These are phyloP conservation scores for Microcebus griseorufus DNA, from an alignment of 2,113 vertebrate species.

Conservation along the genomic window DNA sequence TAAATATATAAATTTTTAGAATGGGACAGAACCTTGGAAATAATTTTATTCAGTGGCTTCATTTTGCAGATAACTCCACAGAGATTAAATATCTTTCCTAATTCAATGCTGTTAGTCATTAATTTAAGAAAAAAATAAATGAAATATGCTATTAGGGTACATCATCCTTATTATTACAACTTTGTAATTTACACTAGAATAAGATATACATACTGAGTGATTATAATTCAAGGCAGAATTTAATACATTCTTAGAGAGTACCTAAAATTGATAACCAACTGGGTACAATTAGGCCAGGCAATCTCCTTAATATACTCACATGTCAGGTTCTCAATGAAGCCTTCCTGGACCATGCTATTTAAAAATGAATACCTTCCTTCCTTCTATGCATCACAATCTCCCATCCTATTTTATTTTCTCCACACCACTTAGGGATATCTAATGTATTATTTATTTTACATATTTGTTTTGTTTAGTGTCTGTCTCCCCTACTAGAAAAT, in stretches of 20 bases:
- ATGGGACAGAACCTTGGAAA: not conserved
- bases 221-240: not conserved
- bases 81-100: not conserved
- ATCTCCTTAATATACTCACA: not conserved
- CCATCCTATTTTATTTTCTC: not conserved
- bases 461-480: not conserved
- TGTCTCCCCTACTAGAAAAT: not conserved
- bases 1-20: not conserved
- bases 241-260: not conserved
- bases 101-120: not conserved
- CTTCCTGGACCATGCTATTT: not conserved
- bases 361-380: not conserved
- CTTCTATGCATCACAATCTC: not conserved
- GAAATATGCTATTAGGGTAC: not conserved
- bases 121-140: not conserved
- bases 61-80: not conserved
- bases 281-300: not conserved
- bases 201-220: not conserved
- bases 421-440: not conserved
- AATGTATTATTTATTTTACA: not conserved
- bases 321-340: not conserved
- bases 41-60: not conserved
- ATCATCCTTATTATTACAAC: not conserved
- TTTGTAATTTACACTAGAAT: not conserved
- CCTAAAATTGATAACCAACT: not conserved